These are phyloP conservation scores for Theristicus caerulescens DNA, from an alignment of 2,113 vertebrate species.

Conservation along the genomic window DNA sequence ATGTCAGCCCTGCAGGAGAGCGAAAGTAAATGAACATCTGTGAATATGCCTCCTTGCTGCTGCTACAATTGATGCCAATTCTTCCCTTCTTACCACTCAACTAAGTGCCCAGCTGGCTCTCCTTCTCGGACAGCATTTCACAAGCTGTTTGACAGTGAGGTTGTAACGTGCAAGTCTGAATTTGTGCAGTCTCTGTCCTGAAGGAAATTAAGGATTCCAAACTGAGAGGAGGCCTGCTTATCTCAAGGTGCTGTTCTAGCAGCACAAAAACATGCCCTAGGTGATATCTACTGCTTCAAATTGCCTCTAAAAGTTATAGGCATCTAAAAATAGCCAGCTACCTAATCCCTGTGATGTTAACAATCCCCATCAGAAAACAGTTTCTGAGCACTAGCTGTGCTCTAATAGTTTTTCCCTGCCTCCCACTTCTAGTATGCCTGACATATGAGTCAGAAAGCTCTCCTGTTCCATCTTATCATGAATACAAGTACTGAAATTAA, in stretches of 20 bases:
- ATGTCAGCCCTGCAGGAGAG: neutral
- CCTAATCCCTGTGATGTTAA: conserved; percentile 21
- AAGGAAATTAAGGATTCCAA: conserved; percentile 45
- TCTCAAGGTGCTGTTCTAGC: conserved; percentile 30
- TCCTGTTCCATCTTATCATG: neutral
- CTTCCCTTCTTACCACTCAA: neutral
- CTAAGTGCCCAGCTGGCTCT: neutral
- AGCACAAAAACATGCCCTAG: neutral
- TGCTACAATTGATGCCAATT: neutral
- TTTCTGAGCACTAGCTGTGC: neutral
- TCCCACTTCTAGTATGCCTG: neutral
- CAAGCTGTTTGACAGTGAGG: neutral
- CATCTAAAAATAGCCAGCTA: conserved; percentile 47
- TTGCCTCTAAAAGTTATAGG: conserved; percentile 38
- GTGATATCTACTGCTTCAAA: conserved; percentile 10
- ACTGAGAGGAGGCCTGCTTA: conserved; percentile 1
- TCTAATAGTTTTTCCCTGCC: neutral
- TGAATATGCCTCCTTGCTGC: neutral
- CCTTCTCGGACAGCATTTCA: neutral
- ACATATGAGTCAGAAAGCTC: neutral
- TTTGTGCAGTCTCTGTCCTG: conserved; percentile 18
- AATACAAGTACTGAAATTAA: neutral
- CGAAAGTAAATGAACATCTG: neutral
- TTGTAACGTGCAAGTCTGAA: neutral
- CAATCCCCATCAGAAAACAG: neutral